phyloP scores from a whole-genome alignment of 2,797 vertebrate species.

The Vireo griseus region DNA sequence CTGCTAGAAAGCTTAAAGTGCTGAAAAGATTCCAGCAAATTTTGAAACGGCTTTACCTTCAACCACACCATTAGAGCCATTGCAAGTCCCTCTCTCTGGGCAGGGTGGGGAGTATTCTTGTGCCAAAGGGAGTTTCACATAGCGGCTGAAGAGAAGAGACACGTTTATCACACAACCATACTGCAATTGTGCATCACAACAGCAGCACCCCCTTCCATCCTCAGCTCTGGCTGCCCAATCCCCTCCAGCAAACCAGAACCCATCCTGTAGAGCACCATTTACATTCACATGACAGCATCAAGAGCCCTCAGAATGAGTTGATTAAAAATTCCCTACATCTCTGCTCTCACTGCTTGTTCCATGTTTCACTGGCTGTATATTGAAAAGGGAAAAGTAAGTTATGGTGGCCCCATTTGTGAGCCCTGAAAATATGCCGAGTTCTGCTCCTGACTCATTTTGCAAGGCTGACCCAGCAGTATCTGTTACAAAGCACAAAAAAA shows the following conservation, averaged over 20 bases:
- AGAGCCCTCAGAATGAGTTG: background rate
- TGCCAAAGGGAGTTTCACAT: constrained; percentile 81
- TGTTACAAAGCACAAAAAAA: background rate
- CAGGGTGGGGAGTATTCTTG: constrained; percentile 70
- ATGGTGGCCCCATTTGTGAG: background rate
- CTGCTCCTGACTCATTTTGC: background rate
- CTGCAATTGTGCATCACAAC: background rate
- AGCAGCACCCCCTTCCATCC: background rate
- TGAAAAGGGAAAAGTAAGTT: background rate
- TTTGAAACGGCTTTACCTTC: constrained; percentile 77
- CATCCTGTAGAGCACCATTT: background rate
- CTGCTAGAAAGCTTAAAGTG: background rate
- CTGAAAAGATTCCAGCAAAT: background rate
- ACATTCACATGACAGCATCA: background rate
- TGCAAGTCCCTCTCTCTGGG: constrained; percentile 78
- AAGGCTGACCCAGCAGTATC: background rate
- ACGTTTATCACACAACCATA: background rate
- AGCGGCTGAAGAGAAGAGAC: constrained; percentile 78
- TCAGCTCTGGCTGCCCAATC: background rate
- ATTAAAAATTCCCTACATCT: background rate
- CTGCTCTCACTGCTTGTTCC: background rate
- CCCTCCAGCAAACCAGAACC: background rate
- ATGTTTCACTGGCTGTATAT: background rate
- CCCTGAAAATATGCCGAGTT: background rate
- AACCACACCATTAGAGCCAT: constrained; percentile 80